These are phyloP conservation scores for Acrocephalus scirpaceus DNA, from an alignment of 2,797 vertebrate genomes.

Conservation along the genomic window DNA sequence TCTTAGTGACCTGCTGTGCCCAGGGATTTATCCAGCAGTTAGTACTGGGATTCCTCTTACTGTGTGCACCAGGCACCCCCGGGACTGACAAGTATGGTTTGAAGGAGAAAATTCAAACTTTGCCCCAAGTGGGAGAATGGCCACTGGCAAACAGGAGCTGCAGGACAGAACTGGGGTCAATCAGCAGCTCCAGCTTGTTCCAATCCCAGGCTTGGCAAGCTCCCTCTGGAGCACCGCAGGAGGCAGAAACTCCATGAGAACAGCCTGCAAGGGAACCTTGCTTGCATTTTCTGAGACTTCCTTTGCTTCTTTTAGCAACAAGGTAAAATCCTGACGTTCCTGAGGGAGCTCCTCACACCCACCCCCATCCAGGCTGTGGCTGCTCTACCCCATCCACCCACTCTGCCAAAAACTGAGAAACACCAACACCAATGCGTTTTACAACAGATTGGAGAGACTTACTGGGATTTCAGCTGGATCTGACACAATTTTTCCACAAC, in stretches of 20 bases:
- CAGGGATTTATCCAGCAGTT: background rate
- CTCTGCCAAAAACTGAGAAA: background rate
- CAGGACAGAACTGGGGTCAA: background rate
- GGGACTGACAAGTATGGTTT: background rate
- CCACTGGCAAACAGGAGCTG: background rate
- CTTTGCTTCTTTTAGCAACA: background rate
- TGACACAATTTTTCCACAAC: background rate
- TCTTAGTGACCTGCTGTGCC: background rate
- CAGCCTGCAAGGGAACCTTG: background rate
- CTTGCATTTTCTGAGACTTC: background rate
- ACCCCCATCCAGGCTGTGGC: background rate
- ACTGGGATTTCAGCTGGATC: background rate
- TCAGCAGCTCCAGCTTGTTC: background rate
- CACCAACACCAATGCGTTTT: background rate
- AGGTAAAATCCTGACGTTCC: background rate
- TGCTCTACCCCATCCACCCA: background rate
- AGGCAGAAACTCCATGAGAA: rapidly evolving
- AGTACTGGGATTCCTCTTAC: background rate
- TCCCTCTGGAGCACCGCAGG: background rate
- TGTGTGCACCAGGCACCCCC: background rate
- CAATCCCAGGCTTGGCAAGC: background rate
- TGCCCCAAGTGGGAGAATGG: background rate
- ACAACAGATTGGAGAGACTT: background rate
- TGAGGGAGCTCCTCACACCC: background rate
- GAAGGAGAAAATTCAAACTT: background rate